Evolutionary conservation across 2,888 invertebrate species (phyloP).

Genomic region (Tetragnatha montana): DNA sequence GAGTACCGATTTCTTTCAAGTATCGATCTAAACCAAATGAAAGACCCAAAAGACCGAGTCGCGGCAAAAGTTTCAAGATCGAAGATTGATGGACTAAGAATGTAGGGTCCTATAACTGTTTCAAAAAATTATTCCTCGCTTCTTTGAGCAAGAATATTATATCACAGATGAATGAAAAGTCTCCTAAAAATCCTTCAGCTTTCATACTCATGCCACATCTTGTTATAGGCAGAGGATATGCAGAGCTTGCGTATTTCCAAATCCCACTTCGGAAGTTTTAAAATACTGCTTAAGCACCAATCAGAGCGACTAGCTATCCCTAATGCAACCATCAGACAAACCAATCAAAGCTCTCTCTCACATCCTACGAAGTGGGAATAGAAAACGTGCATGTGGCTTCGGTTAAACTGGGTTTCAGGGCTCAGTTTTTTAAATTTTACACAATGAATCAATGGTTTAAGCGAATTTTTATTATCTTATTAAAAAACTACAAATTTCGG

Average conservation of each 20-base stretch:
- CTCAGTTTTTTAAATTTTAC: too few relatives aligned
- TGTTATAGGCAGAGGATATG: not conserved
- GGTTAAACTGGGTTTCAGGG: too few relatives aligned
- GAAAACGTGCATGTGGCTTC: not conserved
- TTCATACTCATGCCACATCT: not conserved
- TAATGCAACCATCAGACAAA: too few relatives aligned
- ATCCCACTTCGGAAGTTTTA: not conserved
- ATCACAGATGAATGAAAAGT: conserved; percentile 54
- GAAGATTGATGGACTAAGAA: not conserved
- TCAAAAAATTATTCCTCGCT: conserved; percentile 6
- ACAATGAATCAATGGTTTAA: too few relatives aligned
- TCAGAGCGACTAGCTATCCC: too few relatives aligned
- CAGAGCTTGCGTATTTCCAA: not conserved
- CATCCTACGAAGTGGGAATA: not conserved
- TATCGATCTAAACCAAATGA: too few relatives aligned
- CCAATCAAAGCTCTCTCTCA: too few relatives aligned
- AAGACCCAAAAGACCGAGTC: not conserved
- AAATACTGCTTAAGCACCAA: too few relatives aligned
- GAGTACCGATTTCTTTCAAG: too few relatives aligned
- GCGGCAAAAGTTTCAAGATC: not conserved
- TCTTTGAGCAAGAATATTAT: conserved; percentile 51
- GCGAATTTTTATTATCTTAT: too few relatives aligned
- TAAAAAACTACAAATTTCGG: too few relatives aligned
- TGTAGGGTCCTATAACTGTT: not conserved
- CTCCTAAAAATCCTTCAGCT: conserved; percentile 11